phyloP scores from a whole-genome alignment of 2,113 vertebrate species.

The Paratilapia polleni region DNA sequence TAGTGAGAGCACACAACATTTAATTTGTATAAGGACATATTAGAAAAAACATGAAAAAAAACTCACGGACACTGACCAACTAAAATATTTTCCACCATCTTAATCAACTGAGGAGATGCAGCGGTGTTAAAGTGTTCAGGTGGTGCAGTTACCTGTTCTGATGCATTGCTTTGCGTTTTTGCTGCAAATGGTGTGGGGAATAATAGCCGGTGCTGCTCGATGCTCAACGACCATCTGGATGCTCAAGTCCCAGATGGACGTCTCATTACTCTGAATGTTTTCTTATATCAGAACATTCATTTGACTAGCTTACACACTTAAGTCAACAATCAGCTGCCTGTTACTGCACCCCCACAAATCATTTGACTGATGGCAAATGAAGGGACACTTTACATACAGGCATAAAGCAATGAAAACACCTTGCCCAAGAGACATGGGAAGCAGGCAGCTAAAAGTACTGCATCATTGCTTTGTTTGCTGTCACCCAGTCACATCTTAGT shows the following conservation, averaged over 20 bases:
- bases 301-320: background rate
- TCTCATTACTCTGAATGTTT: fast-evolving
- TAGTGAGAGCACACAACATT: background rate
- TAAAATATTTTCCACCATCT: background rate
- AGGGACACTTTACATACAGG: slow-evolving; percentile 5
- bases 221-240: background rate
- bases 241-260: background rate
- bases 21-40: background rate
- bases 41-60: background rate
- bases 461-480: background rate
- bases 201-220: background rate
- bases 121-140: no score
- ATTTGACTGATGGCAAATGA: slow-evolving; percentile 55
- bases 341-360: background rate
- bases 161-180: background rate
- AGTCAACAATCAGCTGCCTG: background rate
- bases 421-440: background rate
- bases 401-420: background rate
- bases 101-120: background rate
- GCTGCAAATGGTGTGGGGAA: background rate
- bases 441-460: background rate
- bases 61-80: background rate
- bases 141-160: background rate
- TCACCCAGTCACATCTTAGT: background rate
- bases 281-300: background rate